Conservation (phyloP, 2,797 vertebrate species). For the Cuculus canorus region DNA sequence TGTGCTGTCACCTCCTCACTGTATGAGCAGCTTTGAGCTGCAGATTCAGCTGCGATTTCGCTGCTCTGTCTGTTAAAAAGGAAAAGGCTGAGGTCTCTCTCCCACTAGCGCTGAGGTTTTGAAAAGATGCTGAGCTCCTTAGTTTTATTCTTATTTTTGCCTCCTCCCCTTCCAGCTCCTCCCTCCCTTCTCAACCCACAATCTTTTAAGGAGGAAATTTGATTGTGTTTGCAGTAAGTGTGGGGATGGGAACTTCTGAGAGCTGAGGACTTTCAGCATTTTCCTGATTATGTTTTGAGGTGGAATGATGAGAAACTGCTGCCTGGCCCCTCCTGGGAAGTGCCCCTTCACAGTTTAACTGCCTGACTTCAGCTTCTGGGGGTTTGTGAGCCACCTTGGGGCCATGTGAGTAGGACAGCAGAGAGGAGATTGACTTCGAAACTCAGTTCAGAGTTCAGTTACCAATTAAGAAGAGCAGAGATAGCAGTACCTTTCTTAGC, state of each 20-base stretch:
- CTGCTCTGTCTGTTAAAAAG: not conserved
- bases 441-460: not conserved
- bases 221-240: not conserved
- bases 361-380: not conserved
- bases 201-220: not conserved
- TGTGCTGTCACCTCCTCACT: rapidly evolving
- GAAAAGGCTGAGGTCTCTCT: not conserved
- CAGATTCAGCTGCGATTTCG: not conserved
- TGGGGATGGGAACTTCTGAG: not conserved
- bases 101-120: not conserved
- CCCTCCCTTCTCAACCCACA: not conserved
- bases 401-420: not conserved
- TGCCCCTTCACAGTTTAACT: not conserved
- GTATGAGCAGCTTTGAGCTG: not conserved
- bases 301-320: not conserved
- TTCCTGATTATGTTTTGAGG: not conserved
- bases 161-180: not conserved
- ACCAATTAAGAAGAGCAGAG: not conserved
- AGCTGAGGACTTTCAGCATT: not conserved
- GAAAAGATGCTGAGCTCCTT: conserved; percentile 5
- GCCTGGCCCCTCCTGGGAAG: not conserved
- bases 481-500: not conserved
- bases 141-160: not conserved
- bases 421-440: not conserved
- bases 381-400: not conserved